Evolutionary conservation across 2,888 invertebrate species (phyloP).

Genomic region (Tachystola acroxantha): DNA sequence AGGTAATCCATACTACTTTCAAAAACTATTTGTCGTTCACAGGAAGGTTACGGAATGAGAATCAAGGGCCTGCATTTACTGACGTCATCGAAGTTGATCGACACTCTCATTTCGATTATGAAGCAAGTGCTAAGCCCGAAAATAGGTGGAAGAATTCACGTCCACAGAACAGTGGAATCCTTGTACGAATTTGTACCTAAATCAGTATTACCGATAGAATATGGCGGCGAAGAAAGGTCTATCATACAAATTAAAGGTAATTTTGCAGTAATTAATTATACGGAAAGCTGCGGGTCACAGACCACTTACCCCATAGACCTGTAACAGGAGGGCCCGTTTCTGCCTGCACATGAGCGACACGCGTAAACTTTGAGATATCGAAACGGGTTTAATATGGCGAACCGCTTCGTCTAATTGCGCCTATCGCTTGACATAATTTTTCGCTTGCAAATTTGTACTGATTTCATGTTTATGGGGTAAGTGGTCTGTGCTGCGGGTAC

Average conservation of each 20-base stretch:
- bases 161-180: conserved; percentile 12
- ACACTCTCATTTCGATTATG: conserved; percentile 12
- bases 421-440: too few species aligned
- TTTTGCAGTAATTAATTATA: not conserved
- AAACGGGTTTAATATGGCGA: too few species aligned
- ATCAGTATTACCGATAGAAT: conserved; percentile 43
- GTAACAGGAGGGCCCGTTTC: too few species aligned
- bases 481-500: too few species aligned
- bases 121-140: conserved; percentile 14
- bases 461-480: too few species aligned
- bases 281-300: not conserved
- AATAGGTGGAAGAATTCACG: conserved; percentile 14
- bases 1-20: too few species aligned
- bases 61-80: conserved; percentile 18
- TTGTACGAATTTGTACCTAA: conserved; percentile 23
- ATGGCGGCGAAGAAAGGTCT: conserved; percentile 39
- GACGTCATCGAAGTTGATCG: conserved; percentile 17
- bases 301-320: too few species aligned
- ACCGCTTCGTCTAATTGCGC: too few species aligned
- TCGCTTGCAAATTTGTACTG: too few species aligned
- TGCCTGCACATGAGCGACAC: too few species aligned
- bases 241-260: conserved; percentile 4
- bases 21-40: conserved; percentile 14
- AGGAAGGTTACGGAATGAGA: conserved; percentile 21
- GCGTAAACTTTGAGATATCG: too few species aligned